Percentiles rank a stretch among this genome's conserved stretches.
Evolutionary conservation across 2,113 vertebrate genomes (phyloP).

Genomic region (Columba janthina): DNA sequence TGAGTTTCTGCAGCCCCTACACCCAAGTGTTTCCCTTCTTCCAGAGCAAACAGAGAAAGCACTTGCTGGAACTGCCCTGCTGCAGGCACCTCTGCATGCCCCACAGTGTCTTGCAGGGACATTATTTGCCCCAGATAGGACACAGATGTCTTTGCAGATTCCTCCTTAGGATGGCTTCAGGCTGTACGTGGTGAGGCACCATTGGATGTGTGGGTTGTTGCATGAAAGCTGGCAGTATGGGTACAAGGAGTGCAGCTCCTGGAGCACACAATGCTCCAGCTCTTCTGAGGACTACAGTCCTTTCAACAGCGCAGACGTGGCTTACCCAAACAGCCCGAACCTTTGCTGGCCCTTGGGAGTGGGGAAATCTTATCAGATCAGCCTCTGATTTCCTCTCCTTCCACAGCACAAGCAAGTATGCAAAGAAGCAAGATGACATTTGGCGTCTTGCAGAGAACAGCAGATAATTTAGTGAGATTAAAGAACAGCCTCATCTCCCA

Average conservation of each 20-base stretch:
- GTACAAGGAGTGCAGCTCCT: background rate
- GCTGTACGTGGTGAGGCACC: background rate
- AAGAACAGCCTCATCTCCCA: background rate
- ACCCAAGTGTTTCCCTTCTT: background rate
- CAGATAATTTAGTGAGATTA: conserved; percentile 45
- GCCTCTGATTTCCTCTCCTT: conserved; percentile 8
- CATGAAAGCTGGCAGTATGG: background rate
- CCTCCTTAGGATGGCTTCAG: background rate
- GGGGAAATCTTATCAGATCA: background rate
- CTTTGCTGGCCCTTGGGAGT: background rate
- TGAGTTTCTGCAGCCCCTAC: background rate
- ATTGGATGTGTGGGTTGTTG: background rate
- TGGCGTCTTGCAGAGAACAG: conserved; percentile 37
- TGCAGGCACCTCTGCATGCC: background rate
- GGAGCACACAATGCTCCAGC: background rate
- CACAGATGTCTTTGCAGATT: background rate
- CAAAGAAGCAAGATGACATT: conserved; percentile 37
- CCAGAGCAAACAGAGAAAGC: background rate
- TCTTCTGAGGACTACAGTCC: background rate
- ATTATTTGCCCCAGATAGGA: background rate
- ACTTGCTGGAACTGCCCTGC: background rate
- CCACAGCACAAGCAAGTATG: conserved; percentile 12
- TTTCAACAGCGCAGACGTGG: background rate
- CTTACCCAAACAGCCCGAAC: background rate
- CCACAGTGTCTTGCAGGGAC: background rate